phyloP scores from a whole-genome alignment of 1,140 invertebrate genomes.

The Vanessa tameamea region DNA sequence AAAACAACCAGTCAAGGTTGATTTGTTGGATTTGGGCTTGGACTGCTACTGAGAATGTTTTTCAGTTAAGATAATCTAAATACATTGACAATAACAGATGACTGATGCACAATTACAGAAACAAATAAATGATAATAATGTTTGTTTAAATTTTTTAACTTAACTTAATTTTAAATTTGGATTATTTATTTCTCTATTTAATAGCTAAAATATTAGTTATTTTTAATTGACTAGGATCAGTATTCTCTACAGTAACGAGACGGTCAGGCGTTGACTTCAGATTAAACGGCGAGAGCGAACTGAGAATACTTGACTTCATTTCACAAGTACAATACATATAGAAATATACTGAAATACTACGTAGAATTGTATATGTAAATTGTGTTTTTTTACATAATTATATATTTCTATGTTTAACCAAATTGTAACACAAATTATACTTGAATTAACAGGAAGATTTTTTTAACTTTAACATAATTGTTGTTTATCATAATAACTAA shows the following conservation, averaged over 20 bases:
- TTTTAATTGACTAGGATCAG: background rate
- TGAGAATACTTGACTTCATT: conserved; percentile 14
- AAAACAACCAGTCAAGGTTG: no score
- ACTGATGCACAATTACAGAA: no score
- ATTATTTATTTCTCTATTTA: background rate
- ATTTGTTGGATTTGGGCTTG: no score
- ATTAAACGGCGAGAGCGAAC: conserved; percentile 10
- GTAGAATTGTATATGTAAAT: background rate
- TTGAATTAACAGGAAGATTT: no score
- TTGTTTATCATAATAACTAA: no score
- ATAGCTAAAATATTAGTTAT: background rate
- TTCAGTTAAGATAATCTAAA: no score
- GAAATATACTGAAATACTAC: background rate
- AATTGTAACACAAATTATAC: background rate
- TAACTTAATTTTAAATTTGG: no score
- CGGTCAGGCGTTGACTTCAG: conserved; percentile 5
- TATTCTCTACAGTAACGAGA: background rate
- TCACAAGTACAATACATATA: background rate
- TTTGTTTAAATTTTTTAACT: no score
- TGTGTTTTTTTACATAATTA: background rate
- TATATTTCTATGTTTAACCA: background rate
- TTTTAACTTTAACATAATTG: no score
- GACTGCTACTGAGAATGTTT: no score
- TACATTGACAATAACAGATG: no score
- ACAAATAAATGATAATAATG: no score